Evolutionary conservation across 1,140 invertebrate genomes (phyloP).

Genomic region (Thrips palmi): DNA sequence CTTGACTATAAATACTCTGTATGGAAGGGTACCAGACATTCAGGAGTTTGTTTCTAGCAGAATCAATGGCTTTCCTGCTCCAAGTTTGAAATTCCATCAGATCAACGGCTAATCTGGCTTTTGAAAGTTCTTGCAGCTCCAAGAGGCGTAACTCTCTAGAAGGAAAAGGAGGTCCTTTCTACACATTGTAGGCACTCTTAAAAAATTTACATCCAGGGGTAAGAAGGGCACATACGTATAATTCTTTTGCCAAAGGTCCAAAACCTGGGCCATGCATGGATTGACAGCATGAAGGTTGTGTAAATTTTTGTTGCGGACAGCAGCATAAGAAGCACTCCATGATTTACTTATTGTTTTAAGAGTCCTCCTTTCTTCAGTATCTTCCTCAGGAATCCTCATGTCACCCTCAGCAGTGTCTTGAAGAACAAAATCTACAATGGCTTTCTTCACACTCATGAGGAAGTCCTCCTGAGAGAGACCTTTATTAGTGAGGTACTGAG

Average conservation of each 20-base stretch:
- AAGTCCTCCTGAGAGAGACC: constrained; percentile 42
- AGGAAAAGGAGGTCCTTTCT: constrained; percentile 15
- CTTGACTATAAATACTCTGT: constrained; percentile 30
- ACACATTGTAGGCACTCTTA: not conserved
- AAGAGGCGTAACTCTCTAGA: constrained; percentile 32
- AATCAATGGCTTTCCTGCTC: constrained; percentile 30
- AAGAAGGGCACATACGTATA: constrained; percentile 37
- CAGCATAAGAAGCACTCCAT: constrained; percentile 8
- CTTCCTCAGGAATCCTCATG: constrained; percentile 6
- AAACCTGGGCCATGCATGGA: constrained; percentile 57
- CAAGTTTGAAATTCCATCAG: constrained; percentile 30
- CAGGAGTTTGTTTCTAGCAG: constrained; percentile 27
- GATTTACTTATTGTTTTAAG: too few species aligned
- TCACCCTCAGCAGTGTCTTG: constrained; percentile 39
- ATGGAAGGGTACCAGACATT: constrained; percentile 41
- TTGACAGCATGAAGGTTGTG: constrained; percentile 58
- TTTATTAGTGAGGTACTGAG: not conserved
- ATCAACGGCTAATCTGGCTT: constrained; percentile 29
- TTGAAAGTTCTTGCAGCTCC: constrained; percentile 29
- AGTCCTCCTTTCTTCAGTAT: not conserved
- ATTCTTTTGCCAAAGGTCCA: constrained; percentile 63
- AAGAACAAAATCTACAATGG: constrained; percentile 73
- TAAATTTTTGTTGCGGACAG: not conserved
- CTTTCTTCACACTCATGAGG: constrained; percentile 68
- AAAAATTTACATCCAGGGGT: constrained; percentile 4